A percentile compares a stretch with the other conserved stretches of the same genome.
Evolutionary conservation across 2,888 invertebrate genomes (phyloP).

Genomic region (Parnassius apollo): DNA sequence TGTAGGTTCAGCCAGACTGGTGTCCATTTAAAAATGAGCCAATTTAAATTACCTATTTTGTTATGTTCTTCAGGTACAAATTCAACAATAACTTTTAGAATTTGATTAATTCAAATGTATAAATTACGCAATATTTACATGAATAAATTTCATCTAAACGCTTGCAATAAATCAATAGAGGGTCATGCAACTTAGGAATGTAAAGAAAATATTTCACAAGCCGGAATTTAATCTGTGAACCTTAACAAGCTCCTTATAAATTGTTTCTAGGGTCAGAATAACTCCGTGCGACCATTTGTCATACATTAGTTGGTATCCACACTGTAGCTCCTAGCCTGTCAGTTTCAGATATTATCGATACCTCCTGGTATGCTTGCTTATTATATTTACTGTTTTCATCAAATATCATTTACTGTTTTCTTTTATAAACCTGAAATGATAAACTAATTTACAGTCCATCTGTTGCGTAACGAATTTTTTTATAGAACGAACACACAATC

Average conservation of each 20-base stretch:
- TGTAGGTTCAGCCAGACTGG: too few species aligned
- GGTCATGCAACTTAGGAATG: background rate
- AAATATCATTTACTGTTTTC: background rate
- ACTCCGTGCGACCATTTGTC: conserved; percentile 12
- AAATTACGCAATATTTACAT: too few species aligned
- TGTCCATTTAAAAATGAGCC: too few species aligned
- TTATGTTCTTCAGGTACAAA: too few species aligned
- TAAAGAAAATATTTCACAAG: conserved; percentile 9
- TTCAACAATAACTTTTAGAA: too few species aligned
- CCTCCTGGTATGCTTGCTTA: background rate
- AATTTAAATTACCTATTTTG: too few species aligned
- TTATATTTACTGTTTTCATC: conserved; percentile 3
- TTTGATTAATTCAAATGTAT: too few species aligned
- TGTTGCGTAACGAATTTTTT: too few species aligned
- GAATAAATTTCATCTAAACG: too few species aligned
- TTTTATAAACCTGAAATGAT: background rate
- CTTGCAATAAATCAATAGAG: too few species aligned
- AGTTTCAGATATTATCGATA: conserved; percentile 1
- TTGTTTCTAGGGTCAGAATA: conserved; percentile 4
- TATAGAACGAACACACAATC: too few species aligned
- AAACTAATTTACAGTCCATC: too few species aligned
- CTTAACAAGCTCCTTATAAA: conserved; percentile 14
- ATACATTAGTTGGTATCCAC: background rate
- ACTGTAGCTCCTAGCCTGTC: conserved; percentile 6
- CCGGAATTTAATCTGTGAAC: conserved; percentile 6